phyloP scores from a whole-genome alignment of 37 sponge, comb jelly and placozoan species.

The Haliclona indistincta region DNA sequence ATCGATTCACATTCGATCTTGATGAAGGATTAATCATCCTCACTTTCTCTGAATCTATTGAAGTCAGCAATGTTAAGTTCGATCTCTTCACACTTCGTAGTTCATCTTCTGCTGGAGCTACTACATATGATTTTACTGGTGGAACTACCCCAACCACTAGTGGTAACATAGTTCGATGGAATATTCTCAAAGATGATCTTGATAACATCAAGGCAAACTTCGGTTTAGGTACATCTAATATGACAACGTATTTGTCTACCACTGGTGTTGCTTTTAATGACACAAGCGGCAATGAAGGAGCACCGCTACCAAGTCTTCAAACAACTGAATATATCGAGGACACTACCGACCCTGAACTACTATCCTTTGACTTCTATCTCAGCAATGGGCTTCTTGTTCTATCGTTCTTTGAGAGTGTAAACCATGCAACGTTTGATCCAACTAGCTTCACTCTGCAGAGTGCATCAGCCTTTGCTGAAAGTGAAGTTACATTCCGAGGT shows the following conservation, averaged over 20 bases:
- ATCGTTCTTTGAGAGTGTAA: slow-evolving; percentile 76
- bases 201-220: slow-evolving; percentile 69
- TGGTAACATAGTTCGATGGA: slow-evolving; percentile 58
- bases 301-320: background rate
- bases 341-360: slow-evolving; percentile 56
- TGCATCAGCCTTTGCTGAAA: slow-evolving; percentile 57
- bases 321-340: slow-evolving; percentile 52
- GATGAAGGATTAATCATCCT: slow-evolving; percentile 52
- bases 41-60: slow-evolving; percentile 86
- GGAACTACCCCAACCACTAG: slow-evolving; percentile 35
- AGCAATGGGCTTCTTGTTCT: slow-evolving; percentile 51
- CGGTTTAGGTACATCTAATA: slow-evolving; percentile 37
- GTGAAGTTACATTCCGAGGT: slow-evolving; percentile 22
- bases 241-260: slow-evolving; percentile 61
- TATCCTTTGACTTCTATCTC: slow-evolving; percentile 69
- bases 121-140: slow-evolving; percentile 41
- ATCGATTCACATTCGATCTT: slow-evolving; percentile 65
- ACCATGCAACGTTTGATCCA: slow-evolving; percentile 54
- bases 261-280: slow-evolving; percentile 57
- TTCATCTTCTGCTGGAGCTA: background rate
- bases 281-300: slow-evolving; percentile 54
- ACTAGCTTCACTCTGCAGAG: slow-evolving; percentile 72
- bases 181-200: slow-evolving; percentile 51
- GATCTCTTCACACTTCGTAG: slow-evolving; percentile 39
- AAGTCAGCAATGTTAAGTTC: slow-evolving; percentile 39